These are phyloP conservation scores for Sminthopsis crassicaudata DNA, from an alignment of 2,113 vertebrate species.

Conservation along the genomic window DNA sequence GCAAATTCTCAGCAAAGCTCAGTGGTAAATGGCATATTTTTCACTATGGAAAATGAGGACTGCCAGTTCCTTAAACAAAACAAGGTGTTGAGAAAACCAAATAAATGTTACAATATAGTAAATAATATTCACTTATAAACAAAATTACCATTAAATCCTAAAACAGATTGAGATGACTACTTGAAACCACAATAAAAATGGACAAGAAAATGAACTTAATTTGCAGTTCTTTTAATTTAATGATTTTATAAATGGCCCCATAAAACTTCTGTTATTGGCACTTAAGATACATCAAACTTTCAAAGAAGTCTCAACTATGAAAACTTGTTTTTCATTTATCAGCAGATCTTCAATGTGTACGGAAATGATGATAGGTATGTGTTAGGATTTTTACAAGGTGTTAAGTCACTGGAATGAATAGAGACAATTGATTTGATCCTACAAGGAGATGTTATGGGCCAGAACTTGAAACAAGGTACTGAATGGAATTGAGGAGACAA, in stretches of 20 bases:
- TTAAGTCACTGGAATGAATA: too few species aligned
- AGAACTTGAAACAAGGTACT: too few species aligned
- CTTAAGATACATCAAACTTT: background rate
- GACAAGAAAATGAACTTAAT: constrained; percentile 28
- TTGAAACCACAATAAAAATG: background rate
- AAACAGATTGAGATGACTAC: background rate
- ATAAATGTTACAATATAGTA: background rate
- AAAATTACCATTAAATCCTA: background rate
- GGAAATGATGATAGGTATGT: background rate
- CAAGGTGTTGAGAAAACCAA: background rate
- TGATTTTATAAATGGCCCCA: background rate
- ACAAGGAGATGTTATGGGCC: too few species aligned
- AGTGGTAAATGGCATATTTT: background rate
- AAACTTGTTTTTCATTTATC: background rate
- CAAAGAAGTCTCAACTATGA: background rate
- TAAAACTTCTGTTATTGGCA: background rate
- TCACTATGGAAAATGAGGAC: background rate
- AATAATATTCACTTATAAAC: background rate
- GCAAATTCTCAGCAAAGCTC: constrained; percentile 19
- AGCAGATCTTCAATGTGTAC: background rate
- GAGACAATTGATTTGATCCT: too few species aligned
- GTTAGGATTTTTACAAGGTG: background rate
- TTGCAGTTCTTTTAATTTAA: constrained; percentile 8
- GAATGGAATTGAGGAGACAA: too few species aligned
- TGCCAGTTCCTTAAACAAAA: constrained; percentile 31